A percentile compares a stretch with the other conserved stretches of the same genome.
phyloP scores from a whole-genome alignment of 1,140 invertebrate genomes.

The Lamellibrachia luymesi region DNA sequence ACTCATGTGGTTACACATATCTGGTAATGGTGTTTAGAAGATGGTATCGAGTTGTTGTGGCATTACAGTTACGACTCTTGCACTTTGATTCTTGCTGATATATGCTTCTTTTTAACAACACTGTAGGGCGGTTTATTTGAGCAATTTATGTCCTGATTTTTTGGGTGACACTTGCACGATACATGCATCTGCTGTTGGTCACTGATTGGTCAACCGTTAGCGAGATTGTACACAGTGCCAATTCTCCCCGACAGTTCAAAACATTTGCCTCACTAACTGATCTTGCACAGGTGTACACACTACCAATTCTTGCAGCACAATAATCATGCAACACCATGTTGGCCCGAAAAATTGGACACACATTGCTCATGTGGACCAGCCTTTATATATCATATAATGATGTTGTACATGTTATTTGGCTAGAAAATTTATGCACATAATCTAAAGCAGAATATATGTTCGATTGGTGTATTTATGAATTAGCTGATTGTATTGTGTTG shows the following conservation, averaged over 20 bases:
- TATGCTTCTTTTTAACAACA: neutral
- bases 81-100: neutral
- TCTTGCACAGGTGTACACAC: neutral
- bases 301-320: neutral
- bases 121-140: neutral
- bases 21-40: neutral
- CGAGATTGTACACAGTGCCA: neutral
- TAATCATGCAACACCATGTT: neutral
- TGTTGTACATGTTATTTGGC: neutral
- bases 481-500: neutral
- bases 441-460: neutral
- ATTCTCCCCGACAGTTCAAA: neutral
- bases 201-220: neutral
- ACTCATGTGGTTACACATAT: neutral
- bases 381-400: neutral
- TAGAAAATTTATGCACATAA: neutral
- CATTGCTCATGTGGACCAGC: neutral
- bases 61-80: neutral
- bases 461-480: neutral
- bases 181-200: neutral
- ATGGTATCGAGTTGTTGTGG: neutral
- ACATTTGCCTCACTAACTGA: neutral
- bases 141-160: too few species aligned
- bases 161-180: neutral
- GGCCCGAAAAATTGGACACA: neutral